Percentiles rank a stretch among this genome's conserved stretches.
Evolutionary conservation across 2,888 invertebrate genomes (phyloP).

Genomic region (Thysanoteuthis rhombus): DNA sequence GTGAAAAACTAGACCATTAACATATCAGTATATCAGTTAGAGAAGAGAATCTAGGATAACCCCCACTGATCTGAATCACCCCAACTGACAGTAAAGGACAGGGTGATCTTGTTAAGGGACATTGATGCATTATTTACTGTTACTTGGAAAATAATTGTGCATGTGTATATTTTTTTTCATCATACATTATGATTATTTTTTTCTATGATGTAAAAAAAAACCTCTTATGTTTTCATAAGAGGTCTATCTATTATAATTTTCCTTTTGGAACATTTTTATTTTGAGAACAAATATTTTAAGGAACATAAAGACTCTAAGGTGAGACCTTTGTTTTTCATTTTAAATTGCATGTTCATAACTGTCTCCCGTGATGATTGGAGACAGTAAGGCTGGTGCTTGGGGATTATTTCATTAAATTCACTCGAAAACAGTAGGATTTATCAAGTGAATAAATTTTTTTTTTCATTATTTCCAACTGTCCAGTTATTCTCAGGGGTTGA

Average conservation of each 20-base stretch:
- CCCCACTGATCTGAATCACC: neutral
- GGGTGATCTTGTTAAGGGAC: neutral
- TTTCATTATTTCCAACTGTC: too few species aligned
- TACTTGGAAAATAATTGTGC: neutral
- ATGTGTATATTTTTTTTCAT: neutral
- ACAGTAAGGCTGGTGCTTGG: neutral
- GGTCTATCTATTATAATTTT: neutral
- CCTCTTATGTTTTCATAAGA: neutral
- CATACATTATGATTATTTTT: neutral
- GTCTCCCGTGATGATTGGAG: too few species aligned
- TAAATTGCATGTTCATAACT: neutral
- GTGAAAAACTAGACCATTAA: neutral
- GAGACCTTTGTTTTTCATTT: neutral
- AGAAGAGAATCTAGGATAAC: neutral
- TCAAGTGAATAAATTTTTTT: too few species aligned
- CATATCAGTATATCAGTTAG: neutral
- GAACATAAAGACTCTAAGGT: neutral
- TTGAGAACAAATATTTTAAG: neutral
- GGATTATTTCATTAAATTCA: neutral
- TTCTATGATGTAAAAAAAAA: neutral
- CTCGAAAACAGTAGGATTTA: too few species aligned
- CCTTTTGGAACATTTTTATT: neutral
- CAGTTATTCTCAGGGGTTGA: too few species aligned
- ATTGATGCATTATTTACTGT: neutral
- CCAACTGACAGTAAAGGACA: neutral